A percentile compares a stretch with the other conserved stretches of the same genome.
These are phyloP conservation scores for Callithrix jacchus DNA, from an alignment of 2,113 vertebrate species.

Conservation along the genomic window DNA sequence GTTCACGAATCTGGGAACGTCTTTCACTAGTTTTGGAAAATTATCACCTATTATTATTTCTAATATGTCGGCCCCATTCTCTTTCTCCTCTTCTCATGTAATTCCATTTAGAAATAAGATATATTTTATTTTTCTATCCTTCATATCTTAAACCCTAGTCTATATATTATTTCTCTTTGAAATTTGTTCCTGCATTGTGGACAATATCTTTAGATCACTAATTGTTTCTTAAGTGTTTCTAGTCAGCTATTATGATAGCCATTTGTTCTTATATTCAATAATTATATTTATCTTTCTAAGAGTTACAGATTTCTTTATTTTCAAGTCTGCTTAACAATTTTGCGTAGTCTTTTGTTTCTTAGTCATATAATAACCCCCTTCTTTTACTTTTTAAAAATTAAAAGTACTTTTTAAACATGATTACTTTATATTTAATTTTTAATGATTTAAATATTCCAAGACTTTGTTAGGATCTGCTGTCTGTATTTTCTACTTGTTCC, in stretches of 20 bases:
- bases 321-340: constrained; percentile 12
- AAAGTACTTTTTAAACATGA: background rate
- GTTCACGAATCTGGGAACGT: background rate
- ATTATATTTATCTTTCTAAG: constrained; percentile 5
- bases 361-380: background rate
- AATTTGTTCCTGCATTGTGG: background rate
- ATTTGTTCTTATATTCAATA: background rate
- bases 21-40: background rate
- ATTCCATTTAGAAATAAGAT: constrained; percentile 1
- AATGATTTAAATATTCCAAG: background rate
- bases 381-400: background rate
- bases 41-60: background rate
- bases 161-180: constrained; percentile 3
- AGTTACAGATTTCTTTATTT: background rate
- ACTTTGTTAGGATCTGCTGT: background rate
- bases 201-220: background rate
- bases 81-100: background rate
- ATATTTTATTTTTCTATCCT: background rate
- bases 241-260: background rate
- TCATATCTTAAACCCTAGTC: background rate
- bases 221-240: background rate
- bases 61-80: background rate
- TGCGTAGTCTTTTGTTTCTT: background rate
- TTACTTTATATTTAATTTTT: background rate
- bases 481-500: background rate